Conservation (phyloP, 2,888 invertebrate species). For the Acrobasis repandana region DNA sequence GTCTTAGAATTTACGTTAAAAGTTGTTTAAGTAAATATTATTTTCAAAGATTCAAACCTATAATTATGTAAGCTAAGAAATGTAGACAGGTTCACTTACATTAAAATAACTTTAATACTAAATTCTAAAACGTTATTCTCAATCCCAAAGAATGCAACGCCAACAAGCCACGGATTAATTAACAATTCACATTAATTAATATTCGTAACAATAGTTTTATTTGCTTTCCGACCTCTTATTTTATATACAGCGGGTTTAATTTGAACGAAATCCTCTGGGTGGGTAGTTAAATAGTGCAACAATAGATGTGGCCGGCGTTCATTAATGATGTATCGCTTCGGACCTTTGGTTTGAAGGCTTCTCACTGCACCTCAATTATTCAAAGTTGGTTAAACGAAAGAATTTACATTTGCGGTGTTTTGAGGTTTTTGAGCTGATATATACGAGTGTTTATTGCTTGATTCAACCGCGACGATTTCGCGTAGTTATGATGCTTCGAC, state of each 20-base stretch:
- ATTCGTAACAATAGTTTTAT: slow-evolving; percentile 70
- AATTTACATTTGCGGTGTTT: slow-evolving; percentile 12
- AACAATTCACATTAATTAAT: slow-evolving; percentile 69
- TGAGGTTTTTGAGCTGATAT: background rate
- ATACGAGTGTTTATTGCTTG: no score
- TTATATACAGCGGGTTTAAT: slow-evolving; percentile 71
- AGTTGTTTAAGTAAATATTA: no score
- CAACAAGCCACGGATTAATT: slow-evolving; percentile 53
- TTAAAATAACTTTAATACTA: no score
- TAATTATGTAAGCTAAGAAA: no score
- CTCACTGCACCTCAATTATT: slow-evolving; percentile 12
- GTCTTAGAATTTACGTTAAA: no score
- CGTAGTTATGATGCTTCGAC: no score
- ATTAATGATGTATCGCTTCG: slow-evolving; percentile 73
- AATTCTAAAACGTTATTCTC: no score
- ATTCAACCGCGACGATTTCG: no score
- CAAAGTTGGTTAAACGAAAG: slow-evolving; percentile 11
- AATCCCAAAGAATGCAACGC: slow-evolving; percentile 6
- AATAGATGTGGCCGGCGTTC: slow-evolving; percentile 69
- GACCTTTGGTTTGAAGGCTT: slow-evolving; percentile 51
- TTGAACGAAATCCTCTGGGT: slow-evolving; percentile 54
- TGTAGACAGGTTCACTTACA: no score
- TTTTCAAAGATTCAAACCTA: no score
- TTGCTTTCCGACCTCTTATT: slow-evolving; percentile 63
- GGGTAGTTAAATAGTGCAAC: slow-evolving; percentile 76